Evolutionary conservation across 2,888 invertebrate genomes (phyloP), one percentile per base, ranked within the genome.

Genomic region (Dolichopus griseipennis): DNA sequence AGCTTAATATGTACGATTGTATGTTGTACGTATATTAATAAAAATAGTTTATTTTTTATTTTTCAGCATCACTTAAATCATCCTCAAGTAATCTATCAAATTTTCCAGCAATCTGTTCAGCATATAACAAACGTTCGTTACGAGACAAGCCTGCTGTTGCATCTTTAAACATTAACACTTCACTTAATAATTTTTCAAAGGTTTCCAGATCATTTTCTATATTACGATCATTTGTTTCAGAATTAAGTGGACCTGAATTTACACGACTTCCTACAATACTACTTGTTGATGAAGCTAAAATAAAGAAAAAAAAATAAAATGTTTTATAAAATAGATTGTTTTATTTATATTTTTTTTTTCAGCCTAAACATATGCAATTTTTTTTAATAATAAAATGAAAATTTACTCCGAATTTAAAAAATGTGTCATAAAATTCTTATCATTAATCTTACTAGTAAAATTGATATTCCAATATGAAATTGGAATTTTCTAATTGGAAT

Each of bases 181-280:
- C 74, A 0, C 72, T 70, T 5, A 76, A 68, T 0, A 76, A 66
- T 64, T 72, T 73, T 64, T 76, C 75, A 69, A 76, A 76, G 8
- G 71, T 71, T 41, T 70, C 73, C 27, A 75, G 61, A 61, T 75
- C 74, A 2, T 68, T 68, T 65, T 74, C 73, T n/a, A 73, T 68
- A 0, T 72, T 37, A 43, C 33, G 43, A 9, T 65, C 62, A 22
- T 21, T 62, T 21, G 8, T 15, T 61, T 12, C 15, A 22, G 62
- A n/a, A 52, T 52, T 52, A 6, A 52, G 15, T 12, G 52, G 52
- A 4, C 52, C 52, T 4, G 52, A 52, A 52, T 52, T 52, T 12
- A 52, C 52, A 52, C 61, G 18, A 18, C 34, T 62, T 64, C 41
- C 34, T 63, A n/a, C 27, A 10, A 21, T 21, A 15, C 62, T 63